Evolutionary conservation across 2,113 vertebrate genomes (phyloP).

Genomic region (Dendrocopos noguchii): DNA sequence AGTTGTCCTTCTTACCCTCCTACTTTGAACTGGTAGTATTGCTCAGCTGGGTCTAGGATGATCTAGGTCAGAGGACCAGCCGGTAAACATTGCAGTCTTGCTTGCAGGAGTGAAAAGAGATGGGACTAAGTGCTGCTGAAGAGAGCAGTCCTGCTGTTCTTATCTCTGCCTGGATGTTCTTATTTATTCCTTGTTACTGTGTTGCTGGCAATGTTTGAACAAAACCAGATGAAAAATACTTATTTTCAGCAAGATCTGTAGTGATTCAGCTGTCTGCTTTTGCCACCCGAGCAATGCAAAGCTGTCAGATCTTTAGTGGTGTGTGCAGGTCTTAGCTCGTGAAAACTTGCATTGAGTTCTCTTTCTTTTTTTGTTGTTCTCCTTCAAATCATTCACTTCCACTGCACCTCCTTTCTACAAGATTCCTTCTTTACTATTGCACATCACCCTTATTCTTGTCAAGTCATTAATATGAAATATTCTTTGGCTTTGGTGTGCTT

Average conservation of each 20-base stretch:
- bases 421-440: neutral
- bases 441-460: neutral
- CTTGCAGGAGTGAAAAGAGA: neutral
- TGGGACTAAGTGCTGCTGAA: neutral
- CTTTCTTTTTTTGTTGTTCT: neutral
- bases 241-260: neutral
- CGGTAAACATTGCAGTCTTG: neutral
- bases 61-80: neutral
- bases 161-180: neutral
- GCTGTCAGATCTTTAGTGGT: neutral
- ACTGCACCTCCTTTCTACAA: neutral
- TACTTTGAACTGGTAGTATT: neutral
- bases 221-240: neutral
- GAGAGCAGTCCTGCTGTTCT: neutral
- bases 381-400: neutral
- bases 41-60: neutral
- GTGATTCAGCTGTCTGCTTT: neutral
- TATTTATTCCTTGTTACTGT: neutral
- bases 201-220: neutral
- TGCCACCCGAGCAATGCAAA: neutral
- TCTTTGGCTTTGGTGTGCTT: neutral
- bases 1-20: neutral
- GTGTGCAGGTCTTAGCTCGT: neutral
- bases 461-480: neutral
- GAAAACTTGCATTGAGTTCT: neutral